Percentiles rank a stretch among this genome's conserved stretches.
Conservation (phyloP, 1,140 invertebrate species). For the Cardiocondyla obscurior region DNA sequence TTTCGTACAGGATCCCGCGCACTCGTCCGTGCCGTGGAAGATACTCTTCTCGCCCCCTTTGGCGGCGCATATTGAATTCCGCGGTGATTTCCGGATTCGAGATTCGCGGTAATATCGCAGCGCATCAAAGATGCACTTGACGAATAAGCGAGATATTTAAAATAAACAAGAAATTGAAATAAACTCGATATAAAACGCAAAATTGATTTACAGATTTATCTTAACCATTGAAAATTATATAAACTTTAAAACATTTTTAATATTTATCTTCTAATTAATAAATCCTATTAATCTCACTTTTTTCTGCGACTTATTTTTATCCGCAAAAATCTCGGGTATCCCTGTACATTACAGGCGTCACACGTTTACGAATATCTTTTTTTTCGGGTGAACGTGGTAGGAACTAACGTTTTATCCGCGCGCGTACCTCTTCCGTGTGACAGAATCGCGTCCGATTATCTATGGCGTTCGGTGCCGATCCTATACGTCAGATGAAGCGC, state of each 20-base stretch:
- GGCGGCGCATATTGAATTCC: constrained; percentile 10
- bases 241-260: too few relatives aligned
- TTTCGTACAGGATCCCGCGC: neutral
- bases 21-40: constrained; percentile 5
- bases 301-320: too few relatives aligned
- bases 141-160: neutral
- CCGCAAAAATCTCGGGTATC: neutral
- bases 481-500: constrained; percentile 47
- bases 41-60: neutral
- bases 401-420: neutral
- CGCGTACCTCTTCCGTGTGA: neutral
- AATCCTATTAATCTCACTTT: neutral
- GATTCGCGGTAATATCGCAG: neutral
- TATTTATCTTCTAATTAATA: too few relatives aligned
- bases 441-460: constrained; percentile 44
- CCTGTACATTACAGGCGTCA: neutral
- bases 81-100: constrained; percentile 15
- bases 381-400: neutral
- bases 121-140: neutral
- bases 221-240: too few relatives aligned
- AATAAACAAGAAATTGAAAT: neutral
- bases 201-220: too few relatives aligned
- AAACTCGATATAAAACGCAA: neutral
- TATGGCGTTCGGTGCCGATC: constrained; percentile 44
- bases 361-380: too few relatives aligned